Base-by-base conservation (phyloP, 2,113 vertebrate genomes). In the Otolemur garnettii region DNA sequence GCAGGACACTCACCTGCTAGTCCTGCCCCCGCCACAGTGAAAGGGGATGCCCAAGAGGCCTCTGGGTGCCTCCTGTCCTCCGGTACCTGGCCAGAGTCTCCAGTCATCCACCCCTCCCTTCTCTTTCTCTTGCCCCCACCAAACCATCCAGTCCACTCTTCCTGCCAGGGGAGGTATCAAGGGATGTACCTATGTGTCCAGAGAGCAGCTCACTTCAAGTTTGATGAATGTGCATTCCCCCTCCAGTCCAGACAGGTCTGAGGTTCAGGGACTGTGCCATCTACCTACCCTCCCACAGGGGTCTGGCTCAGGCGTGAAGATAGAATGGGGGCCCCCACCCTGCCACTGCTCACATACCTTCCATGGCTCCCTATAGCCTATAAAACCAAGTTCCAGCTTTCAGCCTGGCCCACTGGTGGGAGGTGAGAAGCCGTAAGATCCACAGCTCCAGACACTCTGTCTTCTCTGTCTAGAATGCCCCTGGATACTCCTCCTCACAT, bases 191-290 rank as follows among this genome's bases (percentile, higher is more conserved):
- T 0, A 0, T 7, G 12, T 3, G 17, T 69, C 75, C 75, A 2
- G 22, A 33, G 8, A 18, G 30, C 30, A 59, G 78, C 28, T 64
- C 30, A 4, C 0, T 11, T 7, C 0, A 4, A 6, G 35, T 21
- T 26, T 24, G 14, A 1, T 7, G 21, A 14, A 28, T 1, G 2
- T 10, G 28, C 2, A 1, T 50, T 35, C 68, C 22, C 28, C 33
- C 19, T 59, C 21, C 87, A 71, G 68, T 38, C 55, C 77, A 71
- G 19, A 53, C 19, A 11, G 38, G 8, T 22, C 26, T 35, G 6
- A 4, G 55, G 42, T 24, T 4, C 50, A 8, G 57, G 24, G 6
- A 45, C 75, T 4, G 1, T 6, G 17, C 35, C 68, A n/a, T 22
- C 66, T 81, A 69, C 38, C 35, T 14, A 59, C 35, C 45, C 14